Evolutionary conservation across 2,797 vertebrate species (phyloP).

Genomic region (Tinamus major): DNA sequence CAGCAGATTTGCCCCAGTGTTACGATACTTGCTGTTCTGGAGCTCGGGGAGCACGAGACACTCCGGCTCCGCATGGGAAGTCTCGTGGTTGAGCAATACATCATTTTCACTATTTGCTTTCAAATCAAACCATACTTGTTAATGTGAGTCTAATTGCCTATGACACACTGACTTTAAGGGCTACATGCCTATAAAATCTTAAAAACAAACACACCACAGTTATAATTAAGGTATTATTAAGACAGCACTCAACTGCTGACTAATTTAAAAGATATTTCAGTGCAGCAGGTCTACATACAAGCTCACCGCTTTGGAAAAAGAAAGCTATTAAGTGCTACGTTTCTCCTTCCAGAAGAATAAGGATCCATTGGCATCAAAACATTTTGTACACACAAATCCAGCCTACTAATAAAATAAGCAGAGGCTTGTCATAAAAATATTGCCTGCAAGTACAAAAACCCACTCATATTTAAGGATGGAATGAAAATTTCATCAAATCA

Average conservation of each 20-base stretch:
- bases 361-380: neutral
- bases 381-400: neutral
- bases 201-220: neutral
- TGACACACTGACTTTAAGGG: neutral
- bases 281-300: neutral
- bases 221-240: neutral
- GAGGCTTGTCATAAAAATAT: neutral
- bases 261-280: neutral
- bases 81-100: accelerated
- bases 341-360: neutral
- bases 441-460: neutral
- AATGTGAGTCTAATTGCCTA: neutral
- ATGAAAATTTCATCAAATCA: neutral
- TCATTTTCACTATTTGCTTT: neutral
- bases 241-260: neutral
- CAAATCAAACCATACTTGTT: neutral
- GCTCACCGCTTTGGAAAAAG: neutral
- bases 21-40: neutral
- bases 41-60: neutral
- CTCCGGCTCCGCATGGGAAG: neutral
- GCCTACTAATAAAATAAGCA: neutral
- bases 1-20: neutral
- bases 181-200: neutral
- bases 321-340: neutral
- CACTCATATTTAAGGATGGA: neutral